Evolutionary conservation across 2,113 vertebrate species (phyloP), one percentile per base, ranked within the genome.

Genomic region (Baryphthengus martii): DNA sequence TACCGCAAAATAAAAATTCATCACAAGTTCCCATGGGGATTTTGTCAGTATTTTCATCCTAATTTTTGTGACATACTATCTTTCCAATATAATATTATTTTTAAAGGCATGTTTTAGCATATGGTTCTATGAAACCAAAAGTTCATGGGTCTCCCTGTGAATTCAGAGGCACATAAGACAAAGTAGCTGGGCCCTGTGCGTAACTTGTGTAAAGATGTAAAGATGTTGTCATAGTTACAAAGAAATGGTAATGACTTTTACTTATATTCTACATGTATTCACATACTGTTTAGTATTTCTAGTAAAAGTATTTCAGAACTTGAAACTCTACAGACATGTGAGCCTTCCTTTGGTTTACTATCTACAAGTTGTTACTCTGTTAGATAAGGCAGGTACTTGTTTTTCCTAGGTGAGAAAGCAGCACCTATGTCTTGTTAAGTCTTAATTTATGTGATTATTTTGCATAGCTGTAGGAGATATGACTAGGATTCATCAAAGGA

Each of bases 391-490:
- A 66, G 67, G 25, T 3, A 18, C 1, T 40, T 66, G 59, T 72
- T 56, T 53, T 56, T 45, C 19, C 26, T 58, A 39, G 15, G 10
- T 66, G 62, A 73, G 55, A 62, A 82, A 31, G 35, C 13, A 53
- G 23, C 26, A 68, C 15, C 14, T 73, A 40, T 39, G 14, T 11
- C 75, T 71, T 0, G 1, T 28, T 61, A 91, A 42, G 18, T 89
- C 80, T 95, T 93, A 93, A 92, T 92, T 89, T 87, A 81, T 72
- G 20, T 71, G 72, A 92, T 35, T 29, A 59, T 85, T 74, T 94
- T 80, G 58, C 74, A 88, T 74, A 94, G 73, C 83, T 90, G 77
- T 92, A 75, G 91, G 89, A 92, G 56, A 59, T 65, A 37, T 0
- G 6, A 33, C 59, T 71, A n/a, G 15, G 68, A 85, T 47, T 95